Evolutionary conservation across 2,797 vertebrate species (phyloP).

Genomic region (Ceryle rudis): DNA sequence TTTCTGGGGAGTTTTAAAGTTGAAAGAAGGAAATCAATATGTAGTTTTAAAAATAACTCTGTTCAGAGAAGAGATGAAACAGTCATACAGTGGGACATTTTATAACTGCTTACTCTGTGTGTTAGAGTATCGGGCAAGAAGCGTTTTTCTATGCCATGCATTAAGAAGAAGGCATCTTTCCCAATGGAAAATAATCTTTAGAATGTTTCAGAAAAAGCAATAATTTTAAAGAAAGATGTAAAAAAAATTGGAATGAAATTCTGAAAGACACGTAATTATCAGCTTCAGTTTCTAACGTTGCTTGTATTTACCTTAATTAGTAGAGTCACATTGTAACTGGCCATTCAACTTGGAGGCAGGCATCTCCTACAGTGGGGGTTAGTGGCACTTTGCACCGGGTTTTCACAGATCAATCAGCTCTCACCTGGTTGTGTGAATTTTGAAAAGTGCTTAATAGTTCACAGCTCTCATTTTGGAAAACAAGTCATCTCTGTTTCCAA

Average conservation of each 20-base stretch:
- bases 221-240: neutral
- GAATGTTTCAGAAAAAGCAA: neutral
- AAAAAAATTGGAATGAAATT: neutral
- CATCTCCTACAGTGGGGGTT: neutral
- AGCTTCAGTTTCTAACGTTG: neutral
- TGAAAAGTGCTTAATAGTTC: neutral
- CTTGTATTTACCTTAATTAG: neutral
- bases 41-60: slow-evolving; percentile 28
- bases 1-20: neutral
- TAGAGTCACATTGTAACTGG: neutral
- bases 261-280: neutral
- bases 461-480: neutral
- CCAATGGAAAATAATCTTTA: neutral
- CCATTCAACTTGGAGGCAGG: neutral
- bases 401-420: neutral
- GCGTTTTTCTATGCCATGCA: neutral
- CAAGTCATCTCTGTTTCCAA: neutral
- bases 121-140: neutral
- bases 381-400: neutral
- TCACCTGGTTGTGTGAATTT: neutral
- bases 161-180: neutral
- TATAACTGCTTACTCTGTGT: neutral
- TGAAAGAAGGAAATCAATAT: slow-evolving; percentile 33
- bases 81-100: neutral
- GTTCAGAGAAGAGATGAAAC: neutral